Evolutionary conservation across 2,797 vertebrate species (phyloP).

Genomic region (Acanthurus leucopareius): DNA sequence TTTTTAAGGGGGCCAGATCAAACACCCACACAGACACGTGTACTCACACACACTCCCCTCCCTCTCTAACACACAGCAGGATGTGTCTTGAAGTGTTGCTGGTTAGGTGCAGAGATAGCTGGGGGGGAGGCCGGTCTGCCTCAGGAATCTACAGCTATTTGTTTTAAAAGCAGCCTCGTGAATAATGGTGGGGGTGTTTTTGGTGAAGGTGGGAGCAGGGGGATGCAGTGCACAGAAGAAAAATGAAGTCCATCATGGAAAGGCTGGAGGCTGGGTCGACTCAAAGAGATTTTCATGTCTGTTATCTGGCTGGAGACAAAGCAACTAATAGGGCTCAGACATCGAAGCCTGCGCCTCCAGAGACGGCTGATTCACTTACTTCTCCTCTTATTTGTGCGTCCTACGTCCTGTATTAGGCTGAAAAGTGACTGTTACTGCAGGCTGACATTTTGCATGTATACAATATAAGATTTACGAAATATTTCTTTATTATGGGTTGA

Average conservation of each 20-base stretch:
- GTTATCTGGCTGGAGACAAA: slow-evolving; percentile 72
- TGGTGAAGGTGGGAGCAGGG: slow-evolving; percentile 42
- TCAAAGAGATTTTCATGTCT: slow-evolving; percentile 80
- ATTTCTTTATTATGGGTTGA: slow-evolving; percentile 7
- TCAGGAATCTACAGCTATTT: slow-evolving; percentile 67
- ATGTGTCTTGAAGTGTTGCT: slow-evolving; percentile 50
- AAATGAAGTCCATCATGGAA: slow-evolving; percentile 72
- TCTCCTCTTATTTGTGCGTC: slow-evolving; percentile 59
- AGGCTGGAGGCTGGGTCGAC: slow-evolving; percentile 73
- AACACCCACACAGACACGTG: slow-evolving; percentile 3
- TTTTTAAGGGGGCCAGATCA: slow-evolving; percentile 1
- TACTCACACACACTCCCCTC: slow-evolving; percentile 14
- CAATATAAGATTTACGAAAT: slow-evolving; percentile 11
- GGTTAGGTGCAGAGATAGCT: slow-evolving; percentile 48
- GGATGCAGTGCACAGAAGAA: slow-evolving; percentile 37
- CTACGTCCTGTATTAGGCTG: slow-evolving; percentile 55
- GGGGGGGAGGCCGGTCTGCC: slow-evolving; percentile 40
- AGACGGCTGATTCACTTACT: slow-evolving; percentile 77
- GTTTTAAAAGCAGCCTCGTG: slow-evolving; percentile 73
- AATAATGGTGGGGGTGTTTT: slow-evolving; percentile 62
- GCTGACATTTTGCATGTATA: slow-evolving; percentile 34
- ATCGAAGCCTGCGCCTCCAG: slow-evolving; percentile 63
- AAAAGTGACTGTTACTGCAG: slow-evolving; percentile 41
- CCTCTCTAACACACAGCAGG: slow-evolving; percentile 2
- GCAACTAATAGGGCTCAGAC: slow-evolving; percentile 75